Percentiles rank a stretch among this genome's conserved stretches.
Evolutionary conservation across 2,888 invertebrate genomes (phyloP).

Genomic region (Pegoplata infirma): DNA sequence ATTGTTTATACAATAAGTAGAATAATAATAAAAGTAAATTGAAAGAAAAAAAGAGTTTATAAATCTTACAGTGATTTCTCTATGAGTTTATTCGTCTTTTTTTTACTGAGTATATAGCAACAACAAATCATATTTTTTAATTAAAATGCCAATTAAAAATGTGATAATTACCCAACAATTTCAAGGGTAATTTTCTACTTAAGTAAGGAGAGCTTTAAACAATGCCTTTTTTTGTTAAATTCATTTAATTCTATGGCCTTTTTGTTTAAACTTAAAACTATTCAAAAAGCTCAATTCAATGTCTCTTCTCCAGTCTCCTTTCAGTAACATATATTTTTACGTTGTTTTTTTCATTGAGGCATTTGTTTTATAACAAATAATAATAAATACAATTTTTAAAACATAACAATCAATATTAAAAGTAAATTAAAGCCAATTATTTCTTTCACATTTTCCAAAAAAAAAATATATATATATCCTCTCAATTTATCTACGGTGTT

Average conservation of each 20-base stretch:
- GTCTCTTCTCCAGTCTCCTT: not conserved
- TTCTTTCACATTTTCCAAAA: constrained; percentile 11
- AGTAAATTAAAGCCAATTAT: constrained; percentile 37
- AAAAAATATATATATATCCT: constrained; percentile 15
- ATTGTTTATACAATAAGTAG: constrained; percentile 37
- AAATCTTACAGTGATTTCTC: constrained; percentile 53
- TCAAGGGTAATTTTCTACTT: not conserved
- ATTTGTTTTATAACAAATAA: constrained; percentile 41
- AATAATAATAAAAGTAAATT: constrained; percentile 20
- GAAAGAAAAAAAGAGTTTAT: constrained; percentile 16
- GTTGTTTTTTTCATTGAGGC: constrained; percentile 9
- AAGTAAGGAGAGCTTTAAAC: not conserved
- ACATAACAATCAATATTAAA: constrained; percentile 42
- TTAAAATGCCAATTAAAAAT: constrained; percentile 21
- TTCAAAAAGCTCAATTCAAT: not conserved
- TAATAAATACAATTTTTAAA: constrained; percentile 32
- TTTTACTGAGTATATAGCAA: constrained; percentile 46
- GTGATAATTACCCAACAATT: not conserved
- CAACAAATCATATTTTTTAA: constrained; percentile 42
- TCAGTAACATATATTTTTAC: not conserved
- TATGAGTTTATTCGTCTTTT: constrained; percentile 54
- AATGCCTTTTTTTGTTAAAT: not conserved
- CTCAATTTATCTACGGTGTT: constrained; percentile 23
- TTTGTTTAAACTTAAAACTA: not conserved
- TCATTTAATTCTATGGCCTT: not conserved